These are phyloP conservation scores for Tortricodes alternella DNA, from an alignment of 2,888 invertebrate genomes.

Conservation along the genomic window DNA sequence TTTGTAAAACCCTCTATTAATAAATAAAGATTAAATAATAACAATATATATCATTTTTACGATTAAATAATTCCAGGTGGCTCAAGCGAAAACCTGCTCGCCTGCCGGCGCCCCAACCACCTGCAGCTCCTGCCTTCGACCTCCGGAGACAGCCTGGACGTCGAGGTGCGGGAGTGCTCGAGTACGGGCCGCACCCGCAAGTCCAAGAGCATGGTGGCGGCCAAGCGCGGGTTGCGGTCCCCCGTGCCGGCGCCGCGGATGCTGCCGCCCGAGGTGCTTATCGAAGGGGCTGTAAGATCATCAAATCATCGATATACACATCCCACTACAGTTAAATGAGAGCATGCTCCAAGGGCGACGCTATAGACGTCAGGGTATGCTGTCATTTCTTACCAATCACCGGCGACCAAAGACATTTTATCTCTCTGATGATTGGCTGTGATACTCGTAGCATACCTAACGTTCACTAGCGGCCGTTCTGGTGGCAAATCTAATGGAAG, in stretches of 20 bases:
- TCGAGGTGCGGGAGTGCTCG: slow-evolving; percentile 60
- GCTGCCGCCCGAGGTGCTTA: slow-evolving; percentile 34
- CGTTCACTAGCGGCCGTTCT: too few relatives aligned
- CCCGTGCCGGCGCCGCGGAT: slow-evolving; percentile 67
- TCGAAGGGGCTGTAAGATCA: not conserved
- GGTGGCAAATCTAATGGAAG: too few relatives aligned
- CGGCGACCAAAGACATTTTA: too few relatives aligned
- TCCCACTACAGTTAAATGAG: not conserved
- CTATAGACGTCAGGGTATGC: too few relatives aligned
- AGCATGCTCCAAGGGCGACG: too few relatives aligned
- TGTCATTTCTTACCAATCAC: too few relatives aligned
- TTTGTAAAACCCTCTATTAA: too few relatives aligned
- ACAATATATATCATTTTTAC: too few relatives aligned
- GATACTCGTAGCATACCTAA: too few relatives aligned
- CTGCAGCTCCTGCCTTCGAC: slow-evolving; percentile 69
- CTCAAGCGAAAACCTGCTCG: slow-evolving; percentile 69
- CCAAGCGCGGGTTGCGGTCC: slow-evolving; percentile 60
- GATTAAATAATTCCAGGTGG: slow-evolving; percentile 57
- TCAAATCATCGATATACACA: not conserved
- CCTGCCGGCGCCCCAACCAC: slow-evolving; percentile 58
- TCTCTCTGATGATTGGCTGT: too few relatives aligned
- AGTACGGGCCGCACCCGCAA: slow-evolving; percentile 57
- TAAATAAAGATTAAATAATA: too few relatives aligned
- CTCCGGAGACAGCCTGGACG: slow-evolving; percentile 73
- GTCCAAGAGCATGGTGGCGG: slow-evolving; percentile 69